Percentiles rank a stretch among this genome's conserved stretches.
Conservation (phyloP, 2,113 vertebrate genomes). For the Neodontobutis hainanensis region DNA sequence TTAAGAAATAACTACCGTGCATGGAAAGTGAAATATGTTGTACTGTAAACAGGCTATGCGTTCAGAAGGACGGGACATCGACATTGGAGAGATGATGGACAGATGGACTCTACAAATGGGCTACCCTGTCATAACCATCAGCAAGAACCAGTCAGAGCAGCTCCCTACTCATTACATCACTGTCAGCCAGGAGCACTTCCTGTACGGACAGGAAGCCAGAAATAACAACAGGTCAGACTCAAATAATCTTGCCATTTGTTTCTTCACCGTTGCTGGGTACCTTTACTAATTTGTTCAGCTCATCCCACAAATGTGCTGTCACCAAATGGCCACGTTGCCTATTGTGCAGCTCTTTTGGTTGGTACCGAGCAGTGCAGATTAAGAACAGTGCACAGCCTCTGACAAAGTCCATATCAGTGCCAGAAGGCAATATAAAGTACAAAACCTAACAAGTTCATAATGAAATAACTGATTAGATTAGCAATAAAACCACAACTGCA, state of each 20-base stretch:
- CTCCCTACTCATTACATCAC: slow-evolving; percentile 76
- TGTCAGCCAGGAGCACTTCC: slow-evolving; percentile 91
- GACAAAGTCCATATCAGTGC: no score
- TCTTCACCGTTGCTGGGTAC: not conserved
- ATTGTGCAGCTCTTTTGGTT: no score
- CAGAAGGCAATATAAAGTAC: no score
- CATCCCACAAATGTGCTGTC: no score
- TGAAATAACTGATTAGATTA: no score
- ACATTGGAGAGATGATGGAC: slow-evolving; percentile 96
- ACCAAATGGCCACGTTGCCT: no score
- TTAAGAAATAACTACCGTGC: not conserved
- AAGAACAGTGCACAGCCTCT: no score
- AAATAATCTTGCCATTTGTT: no score
- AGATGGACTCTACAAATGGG: slow-evolving; percentile 98
- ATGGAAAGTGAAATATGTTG: not conserved
- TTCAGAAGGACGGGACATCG: slow-evolving; percentile 90
- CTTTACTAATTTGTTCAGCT: no score
- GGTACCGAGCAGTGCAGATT: no score
- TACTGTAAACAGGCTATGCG: slow-evolving; percentile 84
- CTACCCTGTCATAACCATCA: slow-evolving; percentile 93
- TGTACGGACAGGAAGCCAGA: slow-evolving; percentile 87
- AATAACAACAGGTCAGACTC: slow-evolving; percentile 83
- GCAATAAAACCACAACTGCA: no score
- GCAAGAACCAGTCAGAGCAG: slow-evolving; percentile 85
- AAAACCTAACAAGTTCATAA: no score